These are phyloP conservation scores for Pollachius pollachius DNA, from an alignment of 2,113 vertebrate species.

Conservation along the genomic window DNA sequence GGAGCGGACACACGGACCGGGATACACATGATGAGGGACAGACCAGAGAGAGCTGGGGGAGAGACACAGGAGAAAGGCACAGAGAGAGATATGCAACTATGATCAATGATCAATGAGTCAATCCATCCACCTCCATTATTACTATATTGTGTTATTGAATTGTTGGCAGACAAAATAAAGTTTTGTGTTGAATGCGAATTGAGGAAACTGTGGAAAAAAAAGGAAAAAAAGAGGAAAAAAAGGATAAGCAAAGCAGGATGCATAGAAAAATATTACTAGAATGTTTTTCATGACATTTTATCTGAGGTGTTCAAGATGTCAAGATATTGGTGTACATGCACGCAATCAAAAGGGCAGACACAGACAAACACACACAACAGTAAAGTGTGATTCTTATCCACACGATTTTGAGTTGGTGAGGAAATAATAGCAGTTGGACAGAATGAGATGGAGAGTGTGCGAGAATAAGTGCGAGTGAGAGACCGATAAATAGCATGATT, in stretches of 20 bases:
- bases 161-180: too few species aligned
- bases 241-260: background rate
- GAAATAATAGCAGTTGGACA: conserved; percentile 1
- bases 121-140: too few species aligned
- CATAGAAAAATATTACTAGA: background rate
- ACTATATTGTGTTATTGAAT: too few species aligned
- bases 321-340: too few species aligned
- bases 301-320: too few species aligned
- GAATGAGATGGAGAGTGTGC: background rate
- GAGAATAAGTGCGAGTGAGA: background rate
- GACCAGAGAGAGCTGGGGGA: conserved; percentile 32
- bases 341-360: too few species aligned
- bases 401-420: background rate
- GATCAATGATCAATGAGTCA: too few species aligned
- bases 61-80: background rate
- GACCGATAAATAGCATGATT: conserved; percentile 7
- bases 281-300: too few species aligned
- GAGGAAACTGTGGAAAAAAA: background rate
- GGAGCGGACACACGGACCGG: conserved; percentile 74
- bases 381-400: too few species aligned
- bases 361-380: too few species aligned
- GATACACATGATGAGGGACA: conserved; percentile 75
- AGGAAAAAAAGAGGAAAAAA: too few species aligned
- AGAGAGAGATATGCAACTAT: background rate
- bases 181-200: conserved; percentile 3